These are phyloP conservation scores for Leptocoma aspasia DNA, from an alignment of 2,113 vertebrate species.

Conservation along the genomic window DNA sequence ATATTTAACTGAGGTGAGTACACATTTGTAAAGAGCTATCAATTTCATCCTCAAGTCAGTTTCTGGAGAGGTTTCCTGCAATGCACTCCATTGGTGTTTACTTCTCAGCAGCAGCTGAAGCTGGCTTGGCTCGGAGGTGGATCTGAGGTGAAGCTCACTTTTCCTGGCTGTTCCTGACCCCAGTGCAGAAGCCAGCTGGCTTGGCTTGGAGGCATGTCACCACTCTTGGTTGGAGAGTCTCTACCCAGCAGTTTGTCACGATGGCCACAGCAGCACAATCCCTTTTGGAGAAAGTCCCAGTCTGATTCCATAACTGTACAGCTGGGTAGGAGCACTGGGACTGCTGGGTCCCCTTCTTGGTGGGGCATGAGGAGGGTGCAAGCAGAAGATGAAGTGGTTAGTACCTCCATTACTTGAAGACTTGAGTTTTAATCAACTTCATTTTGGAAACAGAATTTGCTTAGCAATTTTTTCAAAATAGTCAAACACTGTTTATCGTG, in stretches of 20 bases:
- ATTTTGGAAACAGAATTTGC: not conserved
- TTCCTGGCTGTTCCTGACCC: not conserved
- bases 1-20: not conserved
- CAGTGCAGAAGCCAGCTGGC: not conserved
- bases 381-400: not conserved
- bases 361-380: not conserved
- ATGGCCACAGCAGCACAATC: fast-evolving
- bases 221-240: not conserved
- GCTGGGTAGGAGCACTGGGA: not conserved
- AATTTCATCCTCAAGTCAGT: not conserved
- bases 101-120: not conserved
- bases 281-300: not conserved
- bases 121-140: not conserved
- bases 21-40: not conserved
- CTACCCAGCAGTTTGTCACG: not conserved
- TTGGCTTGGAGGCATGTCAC: not conserved
- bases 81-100: fast-evolving
- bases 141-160: not conserved
- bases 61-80: not conserved
- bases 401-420: not conserved
- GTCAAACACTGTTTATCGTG: not conserved
- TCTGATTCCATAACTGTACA: not conserved
- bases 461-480: not conserved
- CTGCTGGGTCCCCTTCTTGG: not conserved
- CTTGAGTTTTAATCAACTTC: not conserved